These are phyloP conservation scores for Mirza zaza DNA, from an alignment of 2,113 vertebrate species.

Conservation along the genomic window DNA sequence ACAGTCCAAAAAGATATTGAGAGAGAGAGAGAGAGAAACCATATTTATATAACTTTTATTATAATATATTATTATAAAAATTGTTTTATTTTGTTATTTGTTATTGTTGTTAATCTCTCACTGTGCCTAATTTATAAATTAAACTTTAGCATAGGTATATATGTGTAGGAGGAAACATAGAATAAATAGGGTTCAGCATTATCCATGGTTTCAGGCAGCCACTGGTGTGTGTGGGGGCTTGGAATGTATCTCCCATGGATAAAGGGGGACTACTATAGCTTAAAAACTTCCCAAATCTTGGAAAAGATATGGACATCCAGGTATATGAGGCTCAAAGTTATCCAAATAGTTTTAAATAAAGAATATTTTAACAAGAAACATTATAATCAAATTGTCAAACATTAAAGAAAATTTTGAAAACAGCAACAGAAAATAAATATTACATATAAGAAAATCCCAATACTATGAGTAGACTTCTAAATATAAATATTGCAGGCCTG, in stretches of 20 bases:
- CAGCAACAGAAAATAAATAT: background rate
- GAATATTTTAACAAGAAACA: no score
- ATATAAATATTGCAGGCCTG: background rate
- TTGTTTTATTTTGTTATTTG: background rate
- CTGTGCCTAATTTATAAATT: background rate
- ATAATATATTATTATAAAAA: background rate
- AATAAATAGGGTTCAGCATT: background rate
- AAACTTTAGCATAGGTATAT: background rate
- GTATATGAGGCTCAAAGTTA: background rate
- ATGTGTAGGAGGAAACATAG: background rate
- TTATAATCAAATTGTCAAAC: background rate
- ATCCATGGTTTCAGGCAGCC: background rate
- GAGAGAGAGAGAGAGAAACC: background rate
- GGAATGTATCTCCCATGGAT: background rate
- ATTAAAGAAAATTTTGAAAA: background rate
- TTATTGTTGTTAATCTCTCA: background rate
- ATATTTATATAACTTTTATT: background rate
- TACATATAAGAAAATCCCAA: background rate
- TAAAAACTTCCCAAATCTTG: background rate
- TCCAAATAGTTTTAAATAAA: background rate
- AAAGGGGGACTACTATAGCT: background rate
- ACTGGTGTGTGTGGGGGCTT: background rate
- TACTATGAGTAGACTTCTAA: background rate
- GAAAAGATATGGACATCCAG: background rate
- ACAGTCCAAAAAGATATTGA: background rate